These are phyloP conservation scores for Ochropleura plecta DNA, from an alignment of 2,888 invertebrate genomes.

Conservation along the genomic window DNA sequence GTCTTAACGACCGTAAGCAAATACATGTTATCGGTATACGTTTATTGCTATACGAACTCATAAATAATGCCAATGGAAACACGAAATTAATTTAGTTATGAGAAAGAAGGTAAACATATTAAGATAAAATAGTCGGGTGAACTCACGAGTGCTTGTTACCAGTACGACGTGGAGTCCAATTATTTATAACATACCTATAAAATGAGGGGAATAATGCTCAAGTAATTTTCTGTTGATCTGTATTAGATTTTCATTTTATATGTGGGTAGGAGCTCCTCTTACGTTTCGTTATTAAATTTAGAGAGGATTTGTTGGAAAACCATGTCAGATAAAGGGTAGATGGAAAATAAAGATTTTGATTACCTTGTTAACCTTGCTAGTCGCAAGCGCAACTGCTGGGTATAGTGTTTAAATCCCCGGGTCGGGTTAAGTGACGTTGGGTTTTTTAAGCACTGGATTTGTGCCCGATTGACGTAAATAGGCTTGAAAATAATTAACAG, in stretches of 20 bases:
- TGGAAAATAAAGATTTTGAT: conserved; percentile 4
- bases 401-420: no score
- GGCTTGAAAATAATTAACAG: no score
- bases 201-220: conserved; percentile 58
- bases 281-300: conserved; percentile 46
- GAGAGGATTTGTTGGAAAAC: conserved; percentile 28
- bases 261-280: conserved; percentile 41
- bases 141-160: conserved; percentile 69
- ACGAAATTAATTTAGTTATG: conserved; percentile 88
- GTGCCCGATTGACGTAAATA: no score
- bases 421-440: no score
- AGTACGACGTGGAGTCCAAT: conserved; percentile 68
- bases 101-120: conserved; percentile 80
- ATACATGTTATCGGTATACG: conserved; percentile 89
- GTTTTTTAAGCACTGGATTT: no score
- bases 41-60: conserved; percentile 89
- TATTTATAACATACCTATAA: conserved; percentile 72
- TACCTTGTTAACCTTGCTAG: no score
- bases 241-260: conserved; percentile 63
- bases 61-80: conserved; percentile 88
- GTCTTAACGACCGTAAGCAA: conserved; percentile 89
- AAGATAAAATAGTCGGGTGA: conserved; percentile 76
- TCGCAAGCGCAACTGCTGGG: no score
- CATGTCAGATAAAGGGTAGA: conserved; percentile 5
- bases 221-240: conserved; percentile 63